Evolutionary conservation across 1,140 invertebrate species (phyloP), one percentile per base, ranked within the genome.

Genomic region (Bombus balteatus): DNA sequence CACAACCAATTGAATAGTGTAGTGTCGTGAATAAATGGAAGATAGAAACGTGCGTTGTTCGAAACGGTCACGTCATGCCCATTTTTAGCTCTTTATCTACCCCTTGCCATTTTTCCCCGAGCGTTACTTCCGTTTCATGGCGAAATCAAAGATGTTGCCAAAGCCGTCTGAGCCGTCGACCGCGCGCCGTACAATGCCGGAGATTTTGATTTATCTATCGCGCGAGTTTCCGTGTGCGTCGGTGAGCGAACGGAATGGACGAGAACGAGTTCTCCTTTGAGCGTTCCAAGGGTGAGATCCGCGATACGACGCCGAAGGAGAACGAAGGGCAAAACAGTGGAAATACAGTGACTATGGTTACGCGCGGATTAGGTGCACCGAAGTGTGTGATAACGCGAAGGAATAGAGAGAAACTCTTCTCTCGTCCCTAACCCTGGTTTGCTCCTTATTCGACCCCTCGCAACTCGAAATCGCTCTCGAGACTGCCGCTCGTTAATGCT

Each of bases 161-260:
- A 86, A 86, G 83, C 88, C 82, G 84, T 83, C 80, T 87, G 85
- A 88, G 62, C 84, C 65, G 82, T 80, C 81, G 72, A 78, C 65
- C 81, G 78, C 74, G 88, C 82, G 75, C 71, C 87, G 86, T 86
- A 89, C 91, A 92, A 92, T 90, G 39, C 90, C 87, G 72, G 62
- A 87, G 87, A 92, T 93, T 92, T 91, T 92, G 90, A 92, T 92
- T 92, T 92, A 93, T 92, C 91, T 92, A 85, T 85, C 89, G 86
- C 86, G 87, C 81, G 87, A 87, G 85, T 91, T 90, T 78, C 85
- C 76, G 65, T 81, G 80, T 89, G 87, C 62, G 34, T 41, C 41
- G 22, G 28, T 41, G 25, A 43, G 34, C 39, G 6, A 39, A 37
- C 28, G 78, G 9, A 34, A 28, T 22, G 32, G 8, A 71, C 62